A percentile compares a stretch with the other conserved stretches of the same genome.
These are phyloP conservation scores for Alitta virens DNA, from an alignment of 2,888 invertebrate genomes.

Conservation along the genomic window DNA sequence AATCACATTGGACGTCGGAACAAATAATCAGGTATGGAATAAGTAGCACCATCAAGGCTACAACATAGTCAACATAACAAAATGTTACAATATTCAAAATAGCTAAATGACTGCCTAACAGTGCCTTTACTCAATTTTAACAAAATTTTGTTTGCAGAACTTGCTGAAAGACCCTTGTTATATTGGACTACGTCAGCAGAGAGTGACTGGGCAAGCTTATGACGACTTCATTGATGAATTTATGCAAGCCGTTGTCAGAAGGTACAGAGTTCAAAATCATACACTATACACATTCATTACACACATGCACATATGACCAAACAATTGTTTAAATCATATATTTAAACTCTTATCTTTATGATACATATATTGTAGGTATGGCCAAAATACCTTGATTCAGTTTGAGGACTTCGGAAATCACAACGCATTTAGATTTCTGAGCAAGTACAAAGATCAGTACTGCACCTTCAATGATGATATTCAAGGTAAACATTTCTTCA, in stretches of 20 bases:
- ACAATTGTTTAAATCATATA: background rate
- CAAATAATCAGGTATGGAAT: constrained; percentile 75
- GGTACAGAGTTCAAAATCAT: constrained; percentile 44
- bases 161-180: constrained; percentile 91
- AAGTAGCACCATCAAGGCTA: too few species aligned
- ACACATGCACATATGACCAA: too few species aligned
- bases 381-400: constrained; percentile 64
- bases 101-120: too few species aligned
- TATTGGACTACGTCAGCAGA: constrained; percentile 83
- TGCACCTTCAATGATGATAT: constrained; percentile 99
- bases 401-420: constrained; percentile 99
- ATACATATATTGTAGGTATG: constrained; percentile 58
- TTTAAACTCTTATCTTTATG: too few species aligned
- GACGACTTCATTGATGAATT: constrained; percentile 96
- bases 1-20: constrained; percentile 90
- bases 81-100: too few species aligned
- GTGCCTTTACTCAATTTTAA: too few species aligned
- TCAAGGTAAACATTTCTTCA: constrained; percentile 66
- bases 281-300: too few species aligned
- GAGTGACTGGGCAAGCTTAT: constrained; percentile 80
- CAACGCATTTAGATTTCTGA: constrained; percentile 91
- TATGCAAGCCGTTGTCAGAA: constrained; percentile 81
- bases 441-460: constrained; percentile 81
- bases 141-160: constrained; percentile 61
- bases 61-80: too few species aligned